Percentiles rank a stretch among this genome's conserved stretches.
These are phyloP conservation scores for Hypselothyrea guttata DNA, from an alignment of 2,888 invertebrate genomes.

Conservation along the genomic window DNA sequence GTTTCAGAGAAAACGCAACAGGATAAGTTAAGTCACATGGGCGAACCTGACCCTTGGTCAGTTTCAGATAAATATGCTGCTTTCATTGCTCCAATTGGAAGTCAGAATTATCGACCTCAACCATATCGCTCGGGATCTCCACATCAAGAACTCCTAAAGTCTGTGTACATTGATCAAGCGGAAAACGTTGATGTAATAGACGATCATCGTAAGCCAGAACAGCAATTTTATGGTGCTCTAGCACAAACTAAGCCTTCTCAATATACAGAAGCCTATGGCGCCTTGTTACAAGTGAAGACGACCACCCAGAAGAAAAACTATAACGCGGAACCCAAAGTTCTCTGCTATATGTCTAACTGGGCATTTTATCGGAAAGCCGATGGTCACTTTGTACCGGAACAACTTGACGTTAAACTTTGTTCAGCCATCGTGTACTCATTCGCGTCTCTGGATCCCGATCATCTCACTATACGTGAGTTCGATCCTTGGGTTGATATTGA, in stretches of 20 bases:
- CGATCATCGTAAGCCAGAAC: slow-evolving; percentile 48
- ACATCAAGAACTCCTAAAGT: slow-evolving; percentile 79
- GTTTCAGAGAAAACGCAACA: too few species aligned
- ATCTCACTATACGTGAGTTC: slow-evolving; percentile 89
- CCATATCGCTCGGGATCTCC: slow-evolving; percentile 81
- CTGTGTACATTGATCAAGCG: slow-evolving; percentile 61
- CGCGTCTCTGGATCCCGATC: slow-evolving; percentile 91
- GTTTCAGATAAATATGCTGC: slow-evolving; percentile 78
- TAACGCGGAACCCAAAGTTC: slow-evolving; percentile 83
- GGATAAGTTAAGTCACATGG: slow-evolving; percentile 32
- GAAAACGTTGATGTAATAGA: slow-evolving; percentile 69
- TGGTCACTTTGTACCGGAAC: slow-evolving; percentile 93
- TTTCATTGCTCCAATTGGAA: slow-evolving; percentile 63
- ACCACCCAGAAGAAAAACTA: slow-evolving; percentile 63
- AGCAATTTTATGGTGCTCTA: slow-evolving; percentile 65
- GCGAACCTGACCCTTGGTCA: slow-evolving; percentile 63
- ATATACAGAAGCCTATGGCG: slow-evolving; percentile 64
- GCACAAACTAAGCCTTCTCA: slow-evolving; percentile 33
- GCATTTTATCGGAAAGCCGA: slow-evolving; percentile 91
- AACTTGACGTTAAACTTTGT: slow-evolving; percentile 91
- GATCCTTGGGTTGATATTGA: slow-evolving; percentile 95
- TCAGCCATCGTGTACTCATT: slow-evolving; percentile 95
- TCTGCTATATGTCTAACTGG: slow-evolving; percentile 96
- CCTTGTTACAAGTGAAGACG: slow-evolving; percentile 66
- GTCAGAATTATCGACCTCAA: slow-evolving; percentile 69